phyloP scores from a whole-genome alignment of 1,140 invertebrate genomes.

The Tetramorium simillimum region DNA sequence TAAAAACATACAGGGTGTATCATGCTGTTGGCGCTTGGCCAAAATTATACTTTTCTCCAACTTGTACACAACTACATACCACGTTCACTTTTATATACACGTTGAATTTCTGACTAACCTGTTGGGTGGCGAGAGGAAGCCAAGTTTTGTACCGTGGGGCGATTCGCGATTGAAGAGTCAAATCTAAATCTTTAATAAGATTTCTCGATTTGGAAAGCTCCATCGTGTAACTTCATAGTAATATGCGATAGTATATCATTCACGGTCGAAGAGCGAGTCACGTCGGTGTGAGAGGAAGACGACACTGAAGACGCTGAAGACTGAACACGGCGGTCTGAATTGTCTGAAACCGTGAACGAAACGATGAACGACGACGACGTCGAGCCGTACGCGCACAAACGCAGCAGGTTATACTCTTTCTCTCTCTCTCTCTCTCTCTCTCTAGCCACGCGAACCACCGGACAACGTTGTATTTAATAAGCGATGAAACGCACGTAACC shows the following conservation, averaged over 20 bases:
- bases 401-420: too few relatives aligned
- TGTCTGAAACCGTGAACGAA: neutral
- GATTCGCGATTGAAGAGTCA: slow-evolving; percentile 82
- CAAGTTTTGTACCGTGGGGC: slow-evolving; percentile 83
- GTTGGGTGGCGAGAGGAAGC: slow-evolving; percentile 83
- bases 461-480: too few relatives aligned
- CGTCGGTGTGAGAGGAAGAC: too few relatives aligned
- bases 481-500: too few relatives aligned
- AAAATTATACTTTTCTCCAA: neutral
- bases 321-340: neutral
- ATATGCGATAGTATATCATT: slow-evolving; percentile 49
- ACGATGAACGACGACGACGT: too few relatives aligned
- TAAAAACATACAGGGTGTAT: neutral
- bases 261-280: neutral
- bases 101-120: slow-evolving; percentile 69
- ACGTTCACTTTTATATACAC: too few relatives aligned
- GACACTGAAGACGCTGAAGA: neutral
- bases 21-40: neutral
- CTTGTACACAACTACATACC: too few relatives aligned
- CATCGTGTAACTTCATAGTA: slow-evolving; percentile 81
- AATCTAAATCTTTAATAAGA: slow-evolving; percentile 82
- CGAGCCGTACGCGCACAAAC: too few relatives aligned
- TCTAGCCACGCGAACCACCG: too few relatives aligned
- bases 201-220: slow-evolving; percentile 78
- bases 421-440: too few relatives aligned